Evolutionary conservation across 2,113 vertebrate species (phyloP), one percentile per base, ranked within the genome.

Genomic region (Silurus glanis): DNA sequence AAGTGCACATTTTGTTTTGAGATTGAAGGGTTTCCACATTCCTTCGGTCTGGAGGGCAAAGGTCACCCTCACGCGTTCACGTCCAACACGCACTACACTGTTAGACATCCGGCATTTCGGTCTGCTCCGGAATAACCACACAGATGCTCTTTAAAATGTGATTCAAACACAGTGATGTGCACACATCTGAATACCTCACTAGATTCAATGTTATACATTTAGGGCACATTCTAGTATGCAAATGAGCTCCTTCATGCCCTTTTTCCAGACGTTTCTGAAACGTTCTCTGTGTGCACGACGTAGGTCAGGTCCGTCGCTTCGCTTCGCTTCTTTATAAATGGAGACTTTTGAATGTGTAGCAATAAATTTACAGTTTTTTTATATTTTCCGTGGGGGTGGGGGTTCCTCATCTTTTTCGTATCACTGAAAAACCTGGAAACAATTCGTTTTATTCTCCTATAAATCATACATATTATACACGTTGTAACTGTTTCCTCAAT

Each of bases 1-100:
- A 92, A 90, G 91, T 93, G 93, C 91, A 92, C 75, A 91, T 94
- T 93, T 94, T 93, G 93, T 93, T 94, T 93, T 90, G 90, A 93
- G 94, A 95, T 95, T 93, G 95, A 95, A 94, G 94, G 93, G 93
- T 93, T 95, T 95, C 93, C 93, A 94, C 94, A 95, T 95, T 95
- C 94, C 94, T 94, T 93, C 93, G 90, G 93, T 93, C 85, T 25
- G 69, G 87, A 69, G 93, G 93, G 95, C 93, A 95, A 91, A 93
- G 94, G 93, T 94, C 94, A 93, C 74, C 87, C 93, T 91, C 78
- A 88, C 91, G 92, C 92, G 89, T 91, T 93, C 93, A 93, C 90
- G 90, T 86, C 94, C 94, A 95, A 94, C 94, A 91, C 93, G 82
- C 90, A 90, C 87, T 6, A 71, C 89, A 76, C 92, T 75, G 67